Evolutionary conservation across 2,888 invertebrate species (phyloP).

Genomic region (Sepioteuthis lessoniana): DNA sequence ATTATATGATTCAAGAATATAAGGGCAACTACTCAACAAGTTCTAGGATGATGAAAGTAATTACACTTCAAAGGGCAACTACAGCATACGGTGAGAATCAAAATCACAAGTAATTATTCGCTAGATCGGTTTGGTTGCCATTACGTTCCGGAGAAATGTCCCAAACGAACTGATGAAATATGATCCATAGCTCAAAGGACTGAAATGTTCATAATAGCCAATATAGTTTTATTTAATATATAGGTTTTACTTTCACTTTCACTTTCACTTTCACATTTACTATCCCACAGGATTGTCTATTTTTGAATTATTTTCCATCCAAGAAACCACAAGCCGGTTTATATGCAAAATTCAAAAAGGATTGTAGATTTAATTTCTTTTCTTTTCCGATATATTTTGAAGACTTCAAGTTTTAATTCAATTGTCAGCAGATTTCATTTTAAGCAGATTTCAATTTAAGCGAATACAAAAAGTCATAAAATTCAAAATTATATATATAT

Average conservation of each 20-base stretch:
- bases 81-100: too few relatives aligned
- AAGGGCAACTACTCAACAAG: too few relatives aligned
- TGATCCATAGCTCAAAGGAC: neutral
- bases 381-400: neutral
- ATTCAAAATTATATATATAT: neutral
- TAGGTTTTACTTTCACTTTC: neutral
- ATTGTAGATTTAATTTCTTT: neutral
- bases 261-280: too few relatives aligned
- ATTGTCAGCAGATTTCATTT: neutral
- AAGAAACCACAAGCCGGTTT: neutral
- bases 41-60: too few relatives aligned
- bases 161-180: neutral
- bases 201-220: neutral
- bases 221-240: neutral
- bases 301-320: neutral
- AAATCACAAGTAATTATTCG: too few relatives aligned
- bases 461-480: neutral
- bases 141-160: neutral
- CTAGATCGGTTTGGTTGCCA: too few relatives aligned
- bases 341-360: neutral
- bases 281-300: neutral
- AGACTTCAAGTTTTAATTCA: neutral
- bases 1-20: too few relatives aligned
- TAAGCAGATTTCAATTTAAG: neutral
- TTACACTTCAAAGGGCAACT: too few relatives aligned